These are phyloP conservation scores for Agriopis marginaria DNA, from an alignment of 2,888 invertebrate species.

Conservation along the genomic window DNA sequence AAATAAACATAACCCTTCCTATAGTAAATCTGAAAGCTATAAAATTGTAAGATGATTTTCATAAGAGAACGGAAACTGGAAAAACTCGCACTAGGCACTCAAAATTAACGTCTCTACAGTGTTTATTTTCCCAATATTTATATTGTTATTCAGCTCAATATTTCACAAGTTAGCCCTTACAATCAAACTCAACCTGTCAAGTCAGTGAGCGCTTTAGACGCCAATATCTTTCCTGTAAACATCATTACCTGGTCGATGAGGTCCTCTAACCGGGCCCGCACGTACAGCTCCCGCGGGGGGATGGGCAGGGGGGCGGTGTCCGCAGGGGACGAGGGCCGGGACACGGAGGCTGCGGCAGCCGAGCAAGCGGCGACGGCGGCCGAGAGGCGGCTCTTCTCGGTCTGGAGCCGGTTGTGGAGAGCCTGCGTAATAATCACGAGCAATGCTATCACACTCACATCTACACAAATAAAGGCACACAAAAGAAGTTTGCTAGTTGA, in stretches of 20 bases:
- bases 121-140: conserved; percentile 3
- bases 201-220: conserved; percentile 48
- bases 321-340: conserved; percentile 95
- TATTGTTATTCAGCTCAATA: neutral
- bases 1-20: too few species aligned
- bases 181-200: neutral
- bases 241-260: conserved; percentile 95
- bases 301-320: conserved; percentile 94
- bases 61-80: too few species aligned
- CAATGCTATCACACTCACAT: neutral
- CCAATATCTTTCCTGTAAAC: conserved; percentile 55
- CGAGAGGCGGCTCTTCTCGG: conserved; percentile 94
- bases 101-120: neutral
- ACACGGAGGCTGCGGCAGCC: conserved; percentile 96
- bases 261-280: conserved; percentile 94
- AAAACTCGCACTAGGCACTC: too few species aligned
- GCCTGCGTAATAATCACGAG: conserved; percentile 51
- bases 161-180: neutral
- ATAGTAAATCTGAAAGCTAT: too few species aligned
- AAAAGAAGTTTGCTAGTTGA: too few species aligned
- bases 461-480: too few species aligned
- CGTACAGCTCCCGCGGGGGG: conserved; percentile 93
- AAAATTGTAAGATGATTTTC: too few species aligned
- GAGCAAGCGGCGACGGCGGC: conserved; percentile 97
- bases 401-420: conserved; percentile 94